Percentiles rank a stretch among this genome's conserved stretches.
phyloP scores from a whole-genome alignment of 2,113 vertebrate species.

The Ammospiza caudacuta region DNA sequence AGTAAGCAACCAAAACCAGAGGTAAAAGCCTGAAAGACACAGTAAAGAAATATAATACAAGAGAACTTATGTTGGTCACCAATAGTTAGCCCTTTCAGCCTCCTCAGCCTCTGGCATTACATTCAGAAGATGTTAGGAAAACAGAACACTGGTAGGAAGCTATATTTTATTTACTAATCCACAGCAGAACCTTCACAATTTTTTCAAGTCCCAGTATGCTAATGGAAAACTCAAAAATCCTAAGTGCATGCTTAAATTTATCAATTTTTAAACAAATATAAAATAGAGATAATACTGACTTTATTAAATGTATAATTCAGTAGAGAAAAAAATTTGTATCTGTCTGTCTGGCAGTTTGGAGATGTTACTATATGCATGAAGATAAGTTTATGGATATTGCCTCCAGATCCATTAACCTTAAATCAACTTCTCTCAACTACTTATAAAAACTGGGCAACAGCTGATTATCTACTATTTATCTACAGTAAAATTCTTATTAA shows the following conservation, averaged over 20 bases:
- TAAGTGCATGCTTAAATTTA: not conserved
- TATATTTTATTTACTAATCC: not conserved
- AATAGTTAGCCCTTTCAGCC: not conserved
- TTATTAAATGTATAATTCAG: not conserved
- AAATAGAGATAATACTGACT: not conserved
- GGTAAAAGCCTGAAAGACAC: not conserved
- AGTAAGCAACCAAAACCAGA: not conserved
- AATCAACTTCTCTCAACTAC: not conserved
- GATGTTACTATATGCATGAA: not conserved
- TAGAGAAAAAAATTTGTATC: not conserved
- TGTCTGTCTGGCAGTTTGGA: not conserved
- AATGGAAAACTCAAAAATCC: not conserved
- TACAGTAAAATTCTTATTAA: not conserved
- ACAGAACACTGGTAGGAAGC: not conserved
- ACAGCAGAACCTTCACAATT: not conserved
- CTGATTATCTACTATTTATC: not conserved
- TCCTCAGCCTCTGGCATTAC: not conserved
- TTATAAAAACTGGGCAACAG: not conserved
- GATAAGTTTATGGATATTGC: not conserved
- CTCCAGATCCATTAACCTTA: not conserved
- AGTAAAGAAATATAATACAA: not conserved
- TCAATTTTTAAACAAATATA: not conserved
- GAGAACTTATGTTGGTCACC: not conserved
- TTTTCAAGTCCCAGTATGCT: not conserved
- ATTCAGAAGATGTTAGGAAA: not conserved